Evolutionary conservation across 2,113 vertebrate genomes (phyloP).

Genomic region (Calidris pygmaea): DNA sequence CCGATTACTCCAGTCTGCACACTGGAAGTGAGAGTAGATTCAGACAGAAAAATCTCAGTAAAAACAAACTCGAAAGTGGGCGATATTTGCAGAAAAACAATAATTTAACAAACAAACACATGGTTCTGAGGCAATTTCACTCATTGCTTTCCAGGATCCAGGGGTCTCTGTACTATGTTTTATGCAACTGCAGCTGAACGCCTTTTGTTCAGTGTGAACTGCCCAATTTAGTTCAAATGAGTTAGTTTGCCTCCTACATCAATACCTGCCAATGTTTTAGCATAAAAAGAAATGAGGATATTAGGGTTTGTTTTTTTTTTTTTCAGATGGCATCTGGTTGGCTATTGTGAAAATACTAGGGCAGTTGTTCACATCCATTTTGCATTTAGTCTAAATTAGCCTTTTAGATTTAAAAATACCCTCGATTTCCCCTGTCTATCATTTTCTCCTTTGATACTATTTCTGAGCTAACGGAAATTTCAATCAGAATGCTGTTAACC

Average conservation of each 20-base stretch:
- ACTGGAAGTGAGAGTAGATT: neutral
- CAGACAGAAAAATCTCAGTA: neutral
- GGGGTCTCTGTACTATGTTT: neutral
- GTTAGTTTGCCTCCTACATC: neutral
- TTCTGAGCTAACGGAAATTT: slow-evolving; percentile 11
- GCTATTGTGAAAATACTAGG: neutral
- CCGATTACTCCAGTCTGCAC: neutral
- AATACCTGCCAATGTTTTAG: slow-evolving; percentile 6
- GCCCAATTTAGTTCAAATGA: neutral
- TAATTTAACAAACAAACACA: neutral
- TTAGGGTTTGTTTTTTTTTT: neutral
- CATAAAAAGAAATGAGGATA: slow-evolving; percentile 19
- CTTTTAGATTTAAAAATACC: slow-evolving; percentile 17
- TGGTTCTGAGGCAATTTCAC: neutral
- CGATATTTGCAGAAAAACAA: neutral
- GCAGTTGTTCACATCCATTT: neutral
- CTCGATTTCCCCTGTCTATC: neutral
- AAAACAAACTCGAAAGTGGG: neutral
- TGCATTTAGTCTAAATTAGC: slow-evolving; percentile 38
- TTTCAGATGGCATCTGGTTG: neutral
- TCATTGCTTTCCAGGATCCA: neutral
- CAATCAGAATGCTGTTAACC: slow-evolving; percentile 5
- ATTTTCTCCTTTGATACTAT: neutral
- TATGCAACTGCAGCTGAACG: neutral
- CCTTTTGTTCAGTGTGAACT: slow-evolving; percentile 2